Evolutionary conservation across 2,797 vertebrate genomes (phyloP), one percentile per base, ranked within the genome.

Genomic region (Notolepis coatsorum): DNA sequence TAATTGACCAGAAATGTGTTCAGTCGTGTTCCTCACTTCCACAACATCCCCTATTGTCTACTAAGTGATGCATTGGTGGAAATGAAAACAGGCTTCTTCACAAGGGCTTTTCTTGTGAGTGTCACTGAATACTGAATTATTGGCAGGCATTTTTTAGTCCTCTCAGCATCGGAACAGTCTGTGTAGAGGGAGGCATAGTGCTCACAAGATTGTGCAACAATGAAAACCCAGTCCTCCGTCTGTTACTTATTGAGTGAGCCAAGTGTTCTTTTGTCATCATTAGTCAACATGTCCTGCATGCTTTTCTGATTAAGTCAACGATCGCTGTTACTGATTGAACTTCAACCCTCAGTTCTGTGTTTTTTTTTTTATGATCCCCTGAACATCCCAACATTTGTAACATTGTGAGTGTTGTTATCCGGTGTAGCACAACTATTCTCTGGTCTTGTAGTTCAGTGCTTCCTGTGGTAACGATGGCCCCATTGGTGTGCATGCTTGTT

Each of bases 251-350:
- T 31, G 1, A 39, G 5, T 0, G 7, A n/a, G 28, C 63, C 20
- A 21, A 31, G 21, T 13, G 21, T 38, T 58, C 42, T 3, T 49
- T 47, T n/a, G n/a, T 47, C 9, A 27, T 47, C 45, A 28, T 27
- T 17, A 5, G n/a, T 28, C 13, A 17, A 13, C 9, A 4, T 8
- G 6, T 25, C 0, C 3, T 42, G 10, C 6, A 45, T 4, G 3
- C 0, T 1, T 30, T 9, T 54, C 2, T 7, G 4, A 2, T 9
- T 2, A 4, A 33, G 4, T 27, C n/a, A 41, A 17, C 20, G 37
- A 25, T 9, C 12, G 65, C 75, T 60, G 18, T 51, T 9, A 61
- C 20, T 59, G 59, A 82, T 76, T 73, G 27, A 76, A 50, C 61
- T 30, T 18, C 10, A 4, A 5, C 24, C 35, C 9, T 33, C 7